Conservation (phyloP, 1,140 invertebrate species). For the Popillia japonica region DNA sequence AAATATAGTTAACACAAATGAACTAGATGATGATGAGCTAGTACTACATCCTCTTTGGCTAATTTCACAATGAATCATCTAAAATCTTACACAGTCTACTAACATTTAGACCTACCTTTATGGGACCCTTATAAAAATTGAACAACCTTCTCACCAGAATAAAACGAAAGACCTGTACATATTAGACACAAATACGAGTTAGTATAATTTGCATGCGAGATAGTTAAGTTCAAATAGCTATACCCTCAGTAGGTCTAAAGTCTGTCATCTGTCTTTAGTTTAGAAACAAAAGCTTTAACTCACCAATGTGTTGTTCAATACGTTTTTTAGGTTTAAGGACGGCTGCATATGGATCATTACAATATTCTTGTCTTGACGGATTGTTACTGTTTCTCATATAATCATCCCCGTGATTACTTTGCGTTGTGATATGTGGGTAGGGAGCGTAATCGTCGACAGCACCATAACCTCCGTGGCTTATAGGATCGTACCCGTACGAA, state of each 20-base stretch:
- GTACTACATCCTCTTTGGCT: not conserved
- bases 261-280: no score
- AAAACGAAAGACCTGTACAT: constrained; percentile 32
- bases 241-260: not conserved
- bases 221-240: not conserved
- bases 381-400: constrained; percentile 79
- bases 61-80: not conserved
- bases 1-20: not conserved
- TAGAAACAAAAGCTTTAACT: no score
- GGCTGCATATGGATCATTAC: constrained; percentile 83
- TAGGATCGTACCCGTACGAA: constrained; percentile 78
- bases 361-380: constrained; percentile 84
- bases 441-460: constrained; percentile 86
- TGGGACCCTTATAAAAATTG: constrained; percentile 9
- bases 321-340: constrained; percentile 88
- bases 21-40: not conserved
- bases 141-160: constrained; percentile 30
- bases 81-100: not conserved
- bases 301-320: constrained; percentile 81
- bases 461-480: constrained; percentile 81
- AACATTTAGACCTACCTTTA: constrained; percentile 4
- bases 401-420: constrained; percentile 69
- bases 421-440: constrained; percentile 78
- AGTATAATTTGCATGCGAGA: not conserved
- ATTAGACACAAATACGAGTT: constrained; percentile 9